These are phyloP conservation scores for Sialis lutaria DNA, from an alignment of 2,888 invertebrate species.

Conservation along the genomic window DNA sequence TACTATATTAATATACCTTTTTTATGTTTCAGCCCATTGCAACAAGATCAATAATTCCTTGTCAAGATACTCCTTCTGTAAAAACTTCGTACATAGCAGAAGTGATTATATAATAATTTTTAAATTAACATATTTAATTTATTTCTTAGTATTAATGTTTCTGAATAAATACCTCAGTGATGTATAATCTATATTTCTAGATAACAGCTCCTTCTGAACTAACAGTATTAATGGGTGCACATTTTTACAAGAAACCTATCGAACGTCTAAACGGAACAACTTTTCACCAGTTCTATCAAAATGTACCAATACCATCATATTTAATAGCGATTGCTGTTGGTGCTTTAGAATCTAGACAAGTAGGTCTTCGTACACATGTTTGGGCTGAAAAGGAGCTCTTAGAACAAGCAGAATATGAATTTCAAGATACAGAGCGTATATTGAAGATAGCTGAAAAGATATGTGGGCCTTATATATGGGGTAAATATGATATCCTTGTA, in stretches of 20 bases:
- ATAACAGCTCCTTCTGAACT: conserved; percentile 56
- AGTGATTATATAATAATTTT: conserved; percentile 19
- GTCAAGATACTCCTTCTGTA: conserved; percentile 82
- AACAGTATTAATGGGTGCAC: conserved; percentile 78
- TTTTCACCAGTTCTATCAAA: conserved; percentile 46
- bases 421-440: conserved; percentile 72
- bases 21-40: conserved; percentile 52
- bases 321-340: conserved; percentile 82
- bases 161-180: too few species aligned
- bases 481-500: conserved; percentile 73
- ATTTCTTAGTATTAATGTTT: too few species aligned
- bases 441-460: conserved; percentile 64
- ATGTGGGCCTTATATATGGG: conserved; percentile 84
- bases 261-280: conserved; percentile 25
- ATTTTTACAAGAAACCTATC: conserved; percentile 31
- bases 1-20: too few species aligned
- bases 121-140: too few species aligned
- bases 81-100: conserved; percentile 65
- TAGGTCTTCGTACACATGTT: conserved; percentile 69
- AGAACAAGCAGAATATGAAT: conserved; percentile 73
- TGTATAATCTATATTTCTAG: conserved; percentile 18
- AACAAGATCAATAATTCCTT: conserved; percentile 76
- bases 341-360: conserved; percentile 48
- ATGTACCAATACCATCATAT: conserved; percentile 77
- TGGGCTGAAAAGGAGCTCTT: conserved; percentile 82